Evolutionary conservation across 1,140 invertebrate genomes (phyloP).

Genomic region (Stenopsyche tienmushanensis): DNA sequence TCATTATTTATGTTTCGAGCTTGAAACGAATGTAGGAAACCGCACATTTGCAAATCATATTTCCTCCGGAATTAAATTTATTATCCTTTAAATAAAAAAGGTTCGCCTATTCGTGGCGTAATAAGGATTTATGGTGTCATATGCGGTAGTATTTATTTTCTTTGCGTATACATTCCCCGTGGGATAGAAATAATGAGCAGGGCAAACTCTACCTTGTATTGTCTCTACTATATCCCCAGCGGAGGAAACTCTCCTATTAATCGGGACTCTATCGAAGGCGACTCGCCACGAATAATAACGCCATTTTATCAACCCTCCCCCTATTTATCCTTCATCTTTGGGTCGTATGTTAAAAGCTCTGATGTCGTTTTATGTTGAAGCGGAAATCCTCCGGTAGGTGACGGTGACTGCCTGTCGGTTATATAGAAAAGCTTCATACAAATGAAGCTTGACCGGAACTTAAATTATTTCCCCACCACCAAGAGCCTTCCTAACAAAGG

Average conservation of each 20-base stretch:
- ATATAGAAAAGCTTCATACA: constrained; percentile 14
- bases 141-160: too few relatives aligned
- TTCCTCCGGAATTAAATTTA: too few relatives aligned
- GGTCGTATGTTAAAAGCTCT: constrained; percentile 20
- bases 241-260: too few relatives aligned
- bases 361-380: constrained; percentile 17
- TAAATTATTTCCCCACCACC: background rate
- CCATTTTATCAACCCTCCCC: too few relatives aligned
- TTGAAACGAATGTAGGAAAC: too few relatives aligned
- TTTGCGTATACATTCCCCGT: too few relatives aligned
- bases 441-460: constrained; percentile 25
- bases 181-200: constrained; percentile 2
- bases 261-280: too few relatives aligned
- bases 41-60: too few relatives aligned
- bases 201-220: background rate
- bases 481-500: too few relatives aligned
- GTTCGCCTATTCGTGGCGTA: constrained; percentile 3
- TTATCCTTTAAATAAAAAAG: background rate
- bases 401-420: background rate
- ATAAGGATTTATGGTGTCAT: constrained; percentile 16
- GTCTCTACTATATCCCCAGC: background rate
- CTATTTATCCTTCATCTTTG: too few relatives aligned
- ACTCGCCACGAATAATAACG: too few relatives aligned
- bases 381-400: constrained; percentile 20
- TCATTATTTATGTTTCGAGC: too few relatives aligned